Base-by-base conservation (phyloP, 1,140 invertebrate species). In the Cataglyphis hispanica region DNA sequence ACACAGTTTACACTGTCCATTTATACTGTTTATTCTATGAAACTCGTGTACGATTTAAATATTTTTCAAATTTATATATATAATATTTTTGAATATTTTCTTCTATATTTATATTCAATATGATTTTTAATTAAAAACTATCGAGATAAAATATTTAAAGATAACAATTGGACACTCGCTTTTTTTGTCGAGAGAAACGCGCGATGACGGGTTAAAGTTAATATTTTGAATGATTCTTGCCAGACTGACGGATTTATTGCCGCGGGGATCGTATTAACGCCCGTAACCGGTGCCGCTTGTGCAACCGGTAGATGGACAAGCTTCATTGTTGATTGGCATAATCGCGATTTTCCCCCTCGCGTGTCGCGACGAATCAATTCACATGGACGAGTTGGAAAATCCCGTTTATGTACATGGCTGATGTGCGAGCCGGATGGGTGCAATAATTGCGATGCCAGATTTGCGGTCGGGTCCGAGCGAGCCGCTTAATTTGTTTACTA, bases 401-500 rank as follows among this genome's bases (percentile, higher is more conserved):
- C 75, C 77, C 19, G 46, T 27, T 50, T 40, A 60, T 40, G 64
- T 60, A 46, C 75, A 27, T 46, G 66, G 53, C 13, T 37, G 74
- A 80, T 64, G 58, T 67, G 31, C 70, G 61, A 61, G 69, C 4
- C 43, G 58, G 53, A 80, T 84, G 50, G 84, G 31, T 72, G 81
- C 83, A 87, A 90, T 91, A 89, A 92, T 92, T 87, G 72, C 84
- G 81, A 84, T 90, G 89, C 89, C 91, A 92, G 93, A 92, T 93
- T 93, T 93, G 88, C 75, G 88, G 91, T 74, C 53, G 84, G 31
- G 66, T 66, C 43, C 83, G 75, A 64, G 75, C 75, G 74, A 75
- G 16, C 66, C 88, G 86, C 91, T 94, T 93, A 93, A 94, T 93
- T 93, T 93, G 91, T 93, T 94, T 92, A 92, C 91, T 91, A 90